phyloP scores from a whole-genome alignment of 2,888 invertebrate species.

The Bombylius discolor region DNA sequence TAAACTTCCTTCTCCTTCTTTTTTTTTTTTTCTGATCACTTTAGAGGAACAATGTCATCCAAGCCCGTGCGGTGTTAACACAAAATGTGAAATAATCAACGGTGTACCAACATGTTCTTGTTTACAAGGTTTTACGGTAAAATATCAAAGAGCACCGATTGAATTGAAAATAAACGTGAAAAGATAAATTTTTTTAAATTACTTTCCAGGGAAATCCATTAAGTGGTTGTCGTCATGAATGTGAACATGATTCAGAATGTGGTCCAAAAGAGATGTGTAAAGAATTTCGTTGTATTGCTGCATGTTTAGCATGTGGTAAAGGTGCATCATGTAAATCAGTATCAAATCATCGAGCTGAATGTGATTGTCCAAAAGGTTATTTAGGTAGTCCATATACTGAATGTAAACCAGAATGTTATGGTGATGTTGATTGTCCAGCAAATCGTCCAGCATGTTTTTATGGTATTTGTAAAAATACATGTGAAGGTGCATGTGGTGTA shows the following conservation, averaged over 20 bases:
- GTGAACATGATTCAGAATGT: slow-evolving; percentile 65
- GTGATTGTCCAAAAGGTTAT: slow-evolving; percentile 72
- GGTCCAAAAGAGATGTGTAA: slow-evolving; percentile 56
- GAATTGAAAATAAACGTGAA: too few species aligned
- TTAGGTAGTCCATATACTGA: slow-evolving; percentile 62
- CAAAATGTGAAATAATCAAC: slow-evolving; percentile 65
- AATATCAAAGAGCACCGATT: background rate
- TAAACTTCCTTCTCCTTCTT: background rate
- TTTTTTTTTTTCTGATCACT: slow-evolving; percentile 7
- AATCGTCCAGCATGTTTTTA: slow-evolving; percentile 67
- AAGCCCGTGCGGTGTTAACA: slow-evolving; percentile 68
- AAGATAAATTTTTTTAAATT: too few species aligned
- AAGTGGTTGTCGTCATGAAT: slow-evolving; percentile 68
- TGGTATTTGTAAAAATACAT: slow-evolving; percentile 72
- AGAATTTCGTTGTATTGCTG: slow-evolving; percentile 60
- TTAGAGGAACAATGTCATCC: slow-evolving; percentile 72
- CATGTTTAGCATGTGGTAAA: slow-evolving; percentile 64
- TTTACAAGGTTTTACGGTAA: slow-evolving; percentile 51
- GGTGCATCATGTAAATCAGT: slow-evolving; percentile 67
- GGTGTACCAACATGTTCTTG: slow-evolving; percentile 69
- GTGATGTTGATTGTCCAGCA: slow-evolving; percentile 65
- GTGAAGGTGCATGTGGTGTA: slow-evolving; percentile 65
- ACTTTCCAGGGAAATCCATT: slow-evolving; percentile 54
- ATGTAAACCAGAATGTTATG: slow-evolving; percentile 68
- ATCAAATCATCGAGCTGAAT: slow-evolving; percentile 58